Base-by-base conservation (phyloP, 2,888 invertebrate species). In the Ditula angustiorana region DNA sequence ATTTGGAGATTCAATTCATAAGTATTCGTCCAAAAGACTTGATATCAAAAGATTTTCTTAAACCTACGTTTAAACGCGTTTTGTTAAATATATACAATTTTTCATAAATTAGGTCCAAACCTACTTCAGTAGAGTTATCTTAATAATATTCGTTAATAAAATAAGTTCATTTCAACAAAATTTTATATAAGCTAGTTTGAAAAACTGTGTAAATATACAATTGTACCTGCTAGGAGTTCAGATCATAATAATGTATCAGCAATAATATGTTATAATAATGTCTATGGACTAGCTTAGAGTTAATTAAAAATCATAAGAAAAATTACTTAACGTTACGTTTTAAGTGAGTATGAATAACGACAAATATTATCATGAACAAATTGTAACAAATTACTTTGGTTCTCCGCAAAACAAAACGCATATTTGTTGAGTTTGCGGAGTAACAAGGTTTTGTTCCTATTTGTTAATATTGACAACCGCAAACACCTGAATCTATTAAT, bases 31-130 rank as follows among this genome's bases (percentile, higher is more conserved):
- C 58, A 53, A 61, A 57, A 41, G 21, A 30, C 2, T 44, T 52
- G 57, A 63, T 71, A 70, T 71, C 67, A 75, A 73, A 75, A 70
- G 30, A 55, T 61, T 57, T 67, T 44, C 62, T 62, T 50, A 61
- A 46, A 16, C 16, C n/a, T n/a, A n/a, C n/a, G n/a, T n/a, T n/a
- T n/a, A n/a, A n/a, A n/a, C n/a, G n/a, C n/a, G n/a, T n/a, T n/a
- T n/a, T n/a, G n/a, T n/a, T n/a, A n/a, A n/a, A n/a, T n/a, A n/a
- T n/a, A n/a, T n/a, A n/a, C 41, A 41, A 30, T 16, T 41, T 41
- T 19, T 37, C 35, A 37, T 16, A 37, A 13, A 13, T 8, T n/a
- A n/a, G n/a, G n/a, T n/a, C n/a, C 19, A 41, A 8, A 19, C 41
- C 8, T n/a, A 19, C 30, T 8, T 30, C 8, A 30, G 3, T 30